Conservation (phyloP, 2,888 invertebrate species). For the Odontomyia ornata region DNA sequence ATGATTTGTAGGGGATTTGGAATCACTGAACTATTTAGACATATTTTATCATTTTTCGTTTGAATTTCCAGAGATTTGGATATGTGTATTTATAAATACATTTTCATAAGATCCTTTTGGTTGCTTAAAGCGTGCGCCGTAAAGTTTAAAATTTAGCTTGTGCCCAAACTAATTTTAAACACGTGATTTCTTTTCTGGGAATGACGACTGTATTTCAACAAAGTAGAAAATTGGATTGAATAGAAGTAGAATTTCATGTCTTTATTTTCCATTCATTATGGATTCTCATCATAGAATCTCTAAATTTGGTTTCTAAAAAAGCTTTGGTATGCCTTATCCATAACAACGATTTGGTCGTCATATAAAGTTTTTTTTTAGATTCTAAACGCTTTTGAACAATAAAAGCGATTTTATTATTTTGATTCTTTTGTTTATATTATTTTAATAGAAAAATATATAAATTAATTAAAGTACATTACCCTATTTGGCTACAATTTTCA, state of each 20-base stretch:
- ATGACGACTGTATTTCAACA: too few species aligned
- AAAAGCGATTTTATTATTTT: not conserved
- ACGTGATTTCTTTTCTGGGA: too few species aligned
- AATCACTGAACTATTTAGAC: not conserved
- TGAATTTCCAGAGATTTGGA: not conserved
- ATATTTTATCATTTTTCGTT: not conserved
- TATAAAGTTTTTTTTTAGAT: too few species aligned
- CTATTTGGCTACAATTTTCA: not conserved
- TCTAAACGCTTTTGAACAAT: not conserved
- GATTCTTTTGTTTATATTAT: not conserved
- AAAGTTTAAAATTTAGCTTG: not conserved
- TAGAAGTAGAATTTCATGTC: too few species aligned
- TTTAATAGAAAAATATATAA: not conserved
- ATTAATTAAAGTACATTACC: not conserved
- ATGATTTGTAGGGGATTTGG: not conserved
- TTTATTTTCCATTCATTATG: too few species aligned
- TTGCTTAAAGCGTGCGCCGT: not conserved
- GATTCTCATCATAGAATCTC: too few species aligned
- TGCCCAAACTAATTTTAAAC: not conserved
- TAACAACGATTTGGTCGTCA: too few species aligned
- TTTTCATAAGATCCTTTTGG: slow-evolving; percentile 15
- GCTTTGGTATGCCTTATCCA: too few species aligned
- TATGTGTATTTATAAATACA: not conserved
- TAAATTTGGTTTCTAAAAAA: not conserved
- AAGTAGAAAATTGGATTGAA: too few species aligned